phyloP scores from a whole-genome alignment of 2,113 vertebrate species.

The Addax nasomaculatus region DNA sequence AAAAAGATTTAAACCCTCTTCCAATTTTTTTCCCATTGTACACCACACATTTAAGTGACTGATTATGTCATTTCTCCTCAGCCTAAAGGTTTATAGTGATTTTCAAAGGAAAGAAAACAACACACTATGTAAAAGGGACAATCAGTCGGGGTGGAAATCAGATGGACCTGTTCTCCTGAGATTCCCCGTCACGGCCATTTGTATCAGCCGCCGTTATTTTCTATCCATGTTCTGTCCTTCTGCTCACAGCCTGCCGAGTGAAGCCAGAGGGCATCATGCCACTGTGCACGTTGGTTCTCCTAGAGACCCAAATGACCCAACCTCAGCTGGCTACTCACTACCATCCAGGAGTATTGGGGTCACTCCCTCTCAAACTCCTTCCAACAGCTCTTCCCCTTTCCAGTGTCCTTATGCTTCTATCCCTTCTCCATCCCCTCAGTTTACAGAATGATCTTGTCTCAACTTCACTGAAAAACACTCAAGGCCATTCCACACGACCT shows the following conservation, averaged over 20 bases:
- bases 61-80: conserved; percentile 9
- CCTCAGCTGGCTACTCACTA: not conserved
- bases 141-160: conserved; percentile 24
- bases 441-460: not conserved
- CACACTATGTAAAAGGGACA: not conserved
- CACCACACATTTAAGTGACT: not conserved
- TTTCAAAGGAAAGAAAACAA: conserved; percentile 43
- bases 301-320: not conserved
- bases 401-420: not conserved
- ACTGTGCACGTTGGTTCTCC: not conserved
- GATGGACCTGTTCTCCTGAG: not conserved
- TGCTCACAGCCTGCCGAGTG: not conserved
- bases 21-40: not conserved
- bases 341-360: not conserved
- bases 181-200: not conserved
- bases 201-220: not conserved
- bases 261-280: not conserved
- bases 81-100: not conserved
- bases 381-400: not conserved
- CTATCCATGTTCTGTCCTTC: not conserved
- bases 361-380: not conserved
- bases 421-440: not conserved
- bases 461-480: not conserved
- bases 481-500: not conserved
- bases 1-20: not conserved